Evolutionary conservation across 2,888 invertebrate species (phyloP).

Genomic region (Papilio gigon): DNA sequence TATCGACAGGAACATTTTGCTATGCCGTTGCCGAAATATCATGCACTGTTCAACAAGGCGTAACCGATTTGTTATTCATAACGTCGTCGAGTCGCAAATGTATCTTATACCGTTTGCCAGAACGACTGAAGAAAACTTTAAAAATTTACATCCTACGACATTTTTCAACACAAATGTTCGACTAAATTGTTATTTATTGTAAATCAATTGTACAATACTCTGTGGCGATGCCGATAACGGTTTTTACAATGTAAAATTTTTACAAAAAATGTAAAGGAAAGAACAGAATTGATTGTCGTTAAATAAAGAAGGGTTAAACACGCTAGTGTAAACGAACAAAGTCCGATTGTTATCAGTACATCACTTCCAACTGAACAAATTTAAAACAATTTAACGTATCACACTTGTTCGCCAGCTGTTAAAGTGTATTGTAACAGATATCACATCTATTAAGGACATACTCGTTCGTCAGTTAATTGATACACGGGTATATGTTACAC

Average conservation of each 20-base stretch:
- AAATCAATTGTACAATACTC: not conserved
- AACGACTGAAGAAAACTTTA: conserved; percentile 33
- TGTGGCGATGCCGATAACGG: too few species aligned
- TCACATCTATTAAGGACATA: conserved; percentile 69
- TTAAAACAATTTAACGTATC: conserved; percentile 71
- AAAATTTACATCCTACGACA: conserved; percentile 15
- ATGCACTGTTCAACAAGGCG: conserved; percentile 43
- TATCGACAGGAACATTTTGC: conserved; percentile 61
- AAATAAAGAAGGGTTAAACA: not conserved
- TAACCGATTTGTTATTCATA: conserved; percentile 41
- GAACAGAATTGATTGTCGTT: not conserved
- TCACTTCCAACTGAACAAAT: conserved; percentile 51
- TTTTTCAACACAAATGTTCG: not conserved
- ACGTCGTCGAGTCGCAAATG: conserved; percentile 35
- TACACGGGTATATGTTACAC: conserved; percentile 15
- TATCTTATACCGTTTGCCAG: conserved; percentile 33
- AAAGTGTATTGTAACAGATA: conserved; percentile 63
- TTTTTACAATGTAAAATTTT: not conserved
- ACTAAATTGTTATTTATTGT: not conserved
- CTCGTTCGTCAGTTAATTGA: conserved; percentile 61
- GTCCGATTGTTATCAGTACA: conserved; percentile 16
- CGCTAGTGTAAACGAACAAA: conserved; percentile 4
- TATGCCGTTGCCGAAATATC: conserved; percentile 48
- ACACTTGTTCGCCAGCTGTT: conserved; percentile 63
- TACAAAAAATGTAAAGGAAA: not conserved